A percentile compares a stretch with the other conserved stretches of the same genome.
Conservation (phyloP, 2,113 vertebrate genomes). For the Chlorodrepanis virens region DNA sequence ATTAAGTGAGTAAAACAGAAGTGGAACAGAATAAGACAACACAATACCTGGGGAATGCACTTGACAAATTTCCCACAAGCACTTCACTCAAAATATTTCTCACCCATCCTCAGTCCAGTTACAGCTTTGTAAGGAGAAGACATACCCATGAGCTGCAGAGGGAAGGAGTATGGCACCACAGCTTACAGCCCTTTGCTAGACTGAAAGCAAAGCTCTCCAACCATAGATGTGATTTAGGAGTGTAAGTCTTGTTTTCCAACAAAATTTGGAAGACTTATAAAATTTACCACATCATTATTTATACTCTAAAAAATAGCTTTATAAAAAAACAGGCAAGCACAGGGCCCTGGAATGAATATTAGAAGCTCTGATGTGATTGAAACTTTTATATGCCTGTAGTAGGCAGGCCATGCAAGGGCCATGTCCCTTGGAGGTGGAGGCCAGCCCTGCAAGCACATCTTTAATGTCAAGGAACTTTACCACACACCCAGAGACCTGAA, state of each 20-base stretch:
- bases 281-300: neutral
- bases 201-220: neutral
- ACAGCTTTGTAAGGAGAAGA: neutral
- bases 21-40: neutral
- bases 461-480: neutral
- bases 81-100: neutral
- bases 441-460: neutral
- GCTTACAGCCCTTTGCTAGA: neutral
- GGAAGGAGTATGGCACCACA: neutral
- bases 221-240: neutral
- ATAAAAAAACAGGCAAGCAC: neutral
- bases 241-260: neutral
- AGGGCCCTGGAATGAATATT: neutral
- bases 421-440: neutral
- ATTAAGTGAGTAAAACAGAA: neutral
- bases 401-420: neutral
- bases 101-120: neutral
- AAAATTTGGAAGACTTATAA: neutral
- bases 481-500: neutral
- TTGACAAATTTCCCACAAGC: neutral
- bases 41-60: neutral
- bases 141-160: neutral
- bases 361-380: neutral
- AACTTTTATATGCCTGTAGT: neutral
- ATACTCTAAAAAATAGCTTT: neutral